Evolutionary conservation across 2,888 invertebrate genomes (phyloP).

Genomic region (Oscheius sp.): DNA sequence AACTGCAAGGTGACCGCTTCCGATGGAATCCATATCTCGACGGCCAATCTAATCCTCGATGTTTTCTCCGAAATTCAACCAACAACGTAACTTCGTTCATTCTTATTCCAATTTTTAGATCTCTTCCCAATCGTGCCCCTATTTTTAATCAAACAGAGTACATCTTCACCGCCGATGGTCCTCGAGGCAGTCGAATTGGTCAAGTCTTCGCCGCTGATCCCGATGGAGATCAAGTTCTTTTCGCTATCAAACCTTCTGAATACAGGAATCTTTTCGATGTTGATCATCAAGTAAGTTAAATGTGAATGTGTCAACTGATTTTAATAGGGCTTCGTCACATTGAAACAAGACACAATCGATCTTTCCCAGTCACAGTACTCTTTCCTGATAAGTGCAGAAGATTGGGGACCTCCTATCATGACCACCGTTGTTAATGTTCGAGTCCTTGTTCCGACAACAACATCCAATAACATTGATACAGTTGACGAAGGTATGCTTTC

Average conservation of each 20-base stretch:
- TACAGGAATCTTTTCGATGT: slow-evolving; percentile 59
- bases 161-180: slow-evolving; percentile 30
- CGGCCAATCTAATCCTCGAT: slow-evolving; percentile 27
- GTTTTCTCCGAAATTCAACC: slow-evolving; percentile 12
- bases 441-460: slow-evolving; percentile 20
- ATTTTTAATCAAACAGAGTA: slow-evolving; percentile 18
- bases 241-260: slow-evolving; percentile 54
- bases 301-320: background rate
- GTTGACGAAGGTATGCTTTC: background rate
- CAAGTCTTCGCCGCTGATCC: slow-evolving; percentile 39
- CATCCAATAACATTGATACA: background rate
- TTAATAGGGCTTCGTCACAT: slow-evolving; percentile 22
- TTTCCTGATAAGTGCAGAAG: slow-evolving; percentile 51
- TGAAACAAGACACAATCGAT: slow-evolving; percentile 14
- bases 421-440: slow-evolving; percentile 46
- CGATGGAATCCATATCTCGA: slow-evolving; percentile 34
- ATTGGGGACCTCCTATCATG: slow-evolving; percentile 43
- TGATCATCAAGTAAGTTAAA: slow-evolving; percentile 35
- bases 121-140: slow-evolving; percentile 14
- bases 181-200: slow-evolving; percentile 34
- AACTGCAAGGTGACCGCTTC: slow-evolving; percentile 37
- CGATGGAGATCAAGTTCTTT: slow-evolving; percentile 40
- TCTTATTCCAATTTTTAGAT: background rate
- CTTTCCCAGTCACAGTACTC: slow-evolving; percentile 41
- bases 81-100: slow-evolving; percentile 28